Evolutionary conservation across 2,113 vertebrate genomes (phyloP), one percentile per base, ranked within the genome.

Genomic region (Heterocephalus glaber): DNA sequence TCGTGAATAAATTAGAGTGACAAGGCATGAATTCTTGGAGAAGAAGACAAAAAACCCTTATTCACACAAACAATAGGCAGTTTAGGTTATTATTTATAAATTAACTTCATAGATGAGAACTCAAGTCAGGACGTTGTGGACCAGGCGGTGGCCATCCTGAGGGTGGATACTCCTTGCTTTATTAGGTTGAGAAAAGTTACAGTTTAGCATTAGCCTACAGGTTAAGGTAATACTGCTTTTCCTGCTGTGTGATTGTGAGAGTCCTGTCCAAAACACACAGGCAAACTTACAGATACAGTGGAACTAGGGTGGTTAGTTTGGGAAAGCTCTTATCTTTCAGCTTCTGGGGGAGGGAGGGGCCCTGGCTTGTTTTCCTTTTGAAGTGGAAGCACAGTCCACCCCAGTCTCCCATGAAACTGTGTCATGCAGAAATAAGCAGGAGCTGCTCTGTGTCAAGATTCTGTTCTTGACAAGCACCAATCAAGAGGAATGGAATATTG

Each of bases 11-110:
- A 20, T 70, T 90, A 61, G 74, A 60, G 41, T 66, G 52, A 74
- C 81, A 38, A 94, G 70, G 56, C 90, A 33, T 91, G 79, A 70
- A 35, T 86, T 76, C 79, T 80, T 93, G 60, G 22, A 94, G 70
- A 81, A 65, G 65, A 7, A 24, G 77, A 60, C 41, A 66, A 33
- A 22, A 35, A 28, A 1, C 2, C 30, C 38, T 38, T 60, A 70
- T 4, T 33, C n/a, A 58, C 54, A 20, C 3, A 61, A 49, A 20
- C 76, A 16, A 1, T 4, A n/a, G 86, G 65, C 86, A 5, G 19
- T 16, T 63, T 49, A 12, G 47, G 47, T 79, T 79, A 35, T 11
- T 4, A 19, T 72, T 63, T 22, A 0, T 68, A 38, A 16, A n/a
- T n/a, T n/a, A n/a, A n/a, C n/a, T n/a, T 6, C 10, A 9, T 22